These are phyloP conservation scores for Bombus picipes DNA, from an alignment of 1,140 invertebrate genomes.

Conservation along the genomic window DNA sequence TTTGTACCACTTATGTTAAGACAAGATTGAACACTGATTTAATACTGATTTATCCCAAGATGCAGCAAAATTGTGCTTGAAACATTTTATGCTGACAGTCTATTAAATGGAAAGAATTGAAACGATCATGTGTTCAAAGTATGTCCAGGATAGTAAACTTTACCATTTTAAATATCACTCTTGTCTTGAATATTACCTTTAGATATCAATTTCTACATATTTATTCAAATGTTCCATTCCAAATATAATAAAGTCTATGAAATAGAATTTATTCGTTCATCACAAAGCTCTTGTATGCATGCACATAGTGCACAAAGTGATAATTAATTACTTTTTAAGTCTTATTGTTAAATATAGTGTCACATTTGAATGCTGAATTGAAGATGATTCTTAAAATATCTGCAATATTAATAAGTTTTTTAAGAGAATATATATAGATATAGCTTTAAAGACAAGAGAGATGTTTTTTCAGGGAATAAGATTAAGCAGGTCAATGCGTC, in stretches of 20 bases:
- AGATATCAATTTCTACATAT: not conserved
- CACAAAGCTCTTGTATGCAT: not conserved
- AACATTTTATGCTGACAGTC: constrained; percentile 12
- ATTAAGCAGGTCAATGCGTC: constrained; percentile 14
- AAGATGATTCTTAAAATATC: not conserved
- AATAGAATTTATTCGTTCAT: not conserved
- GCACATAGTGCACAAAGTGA: constrained; percentile 10
- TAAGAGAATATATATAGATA: constrained; percentile 4
- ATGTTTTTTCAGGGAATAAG: constrained; percentile 44
- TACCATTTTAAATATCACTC: constrained; percentile 38
- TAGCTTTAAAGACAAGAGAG: constrained; percentile 43
- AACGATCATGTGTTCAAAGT: constrained; percentile 31
- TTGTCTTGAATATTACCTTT: constrained; percentile 15
- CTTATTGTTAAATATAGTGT: not conserved
- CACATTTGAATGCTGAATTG: constrained; percentile 3
- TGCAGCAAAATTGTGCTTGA: not conserved
- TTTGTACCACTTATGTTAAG: constrained; percentile 8
- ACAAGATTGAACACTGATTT: constrained; percentile 6
- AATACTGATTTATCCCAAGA: not conserved
- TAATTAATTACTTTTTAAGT: constrained; percentile 1
- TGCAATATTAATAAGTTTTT: constrained; percentile 19
- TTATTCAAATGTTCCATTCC: constrained; percentile 11
- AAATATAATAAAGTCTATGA: not conserved
- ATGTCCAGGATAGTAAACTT: constrained; percentile 41
- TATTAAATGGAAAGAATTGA: constrained; percentile 14